Conservation (phyloP, 2,797 vertebrate species). For the Esox lucius region DNA sequence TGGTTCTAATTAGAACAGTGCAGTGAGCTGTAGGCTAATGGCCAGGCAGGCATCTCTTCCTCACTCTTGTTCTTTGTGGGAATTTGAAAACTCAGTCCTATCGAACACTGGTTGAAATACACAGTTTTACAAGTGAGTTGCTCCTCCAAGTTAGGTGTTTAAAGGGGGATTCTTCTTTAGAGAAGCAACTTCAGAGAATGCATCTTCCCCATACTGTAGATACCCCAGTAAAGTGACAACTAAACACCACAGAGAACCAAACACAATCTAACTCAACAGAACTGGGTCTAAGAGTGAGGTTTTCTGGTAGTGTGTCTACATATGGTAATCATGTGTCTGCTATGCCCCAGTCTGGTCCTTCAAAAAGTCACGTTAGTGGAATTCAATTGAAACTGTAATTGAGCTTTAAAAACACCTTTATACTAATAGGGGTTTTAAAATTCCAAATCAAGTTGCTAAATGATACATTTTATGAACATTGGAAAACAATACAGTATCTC, state of each 20-base stretch:
- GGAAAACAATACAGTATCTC: too few relatives aligned
- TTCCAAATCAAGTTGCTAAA: too few relatives aligned
- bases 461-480: too few relatives aligned
- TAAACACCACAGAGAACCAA: neutral
- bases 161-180: neutral
- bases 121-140: neutral
- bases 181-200: neutral
- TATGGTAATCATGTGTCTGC: slow-evolving; percentile 8
- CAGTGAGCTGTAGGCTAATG: slow-evolving; percentile 21
- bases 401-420: neutral
- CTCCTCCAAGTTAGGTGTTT: slow-evolving; percentile 3
- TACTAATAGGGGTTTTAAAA: too few relatives aligned
- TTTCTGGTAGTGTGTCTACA: neutral
- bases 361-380: slow-evolving; percentile 12
- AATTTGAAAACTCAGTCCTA: slow-evolving; percentile 22
- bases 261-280: slow-evolving; percentile 8
- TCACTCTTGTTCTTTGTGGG: slow-evolving; percentile 9
- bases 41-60: slow-evolving; percentile 7
- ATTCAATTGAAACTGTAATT: neutral
- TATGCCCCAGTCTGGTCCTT: neutral
- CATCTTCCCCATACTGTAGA: neutral
- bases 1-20: slow-evolving; percentile 38
- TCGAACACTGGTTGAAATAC: slow-evolving; percentile 20
- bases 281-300: neutral
- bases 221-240: neutral